Percentiles rank a stretch among this genome's conserved stretches.
Conservation (phyloP, 1,140 invertebrate genomes). For the Asbolus verrucosus region DNA sequence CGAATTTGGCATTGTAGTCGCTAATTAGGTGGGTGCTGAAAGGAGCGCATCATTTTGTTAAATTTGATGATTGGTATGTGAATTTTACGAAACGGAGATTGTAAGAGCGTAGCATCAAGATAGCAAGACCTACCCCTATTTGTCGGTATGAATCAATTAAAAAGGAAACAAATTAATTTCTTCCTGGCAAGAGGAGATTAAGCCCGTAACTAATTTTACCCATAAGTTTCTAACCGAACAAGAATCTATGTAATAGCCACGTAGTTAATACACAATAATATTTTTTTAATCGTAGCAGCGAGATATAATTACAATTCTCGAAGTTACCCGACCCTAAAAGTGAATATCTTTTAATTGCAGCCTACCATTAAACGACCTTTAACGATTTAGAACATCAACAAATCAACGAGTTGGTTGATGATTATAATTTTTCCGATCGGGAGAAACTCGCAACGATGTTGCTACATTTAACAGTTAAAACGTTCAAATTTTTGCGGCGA, state of each 20-base stretch:
- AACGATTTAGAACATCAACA: slow-evolving; percentile 41
- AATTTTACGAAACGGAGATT: neutral
- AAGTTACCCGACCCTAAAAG: slow-evolving; percentile 41
- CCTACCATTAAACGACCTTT: slow-evolving; percentile 32
- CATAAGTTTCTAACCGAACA: slow-evolving; percentile 29
- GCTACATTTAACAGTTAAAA: slow-evolving; percentile 6
- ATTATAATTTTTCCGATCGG: slow-evolving; percentile 7
- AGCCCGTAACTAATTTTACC: slow-evolving; percentile 22
- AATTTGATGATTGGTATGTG: too few species aligned
- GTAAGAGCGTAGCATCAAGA: neutral
- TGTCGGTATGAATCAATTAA: slow-evolving; percentile 21
- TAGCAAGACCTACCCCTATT: slow-evolving; percentile 3
- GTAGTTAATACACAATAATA: slow-evolving; percentile 38
- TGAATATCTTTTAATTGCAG: slow-evolving; percentile 42
- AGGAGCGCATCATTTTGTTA: slow-evolving; percentile 11
- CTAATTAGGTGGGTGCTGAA: too few species aligned
- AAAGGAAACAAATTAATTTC: slow-evolving; percentile 25
- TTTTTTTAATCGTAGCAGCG: slow-evolving; percentile 27
- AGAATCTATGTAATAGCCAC: slow-evolving; percentile 24
- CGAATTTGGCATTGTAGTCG: slow-evolving; percentile 8
- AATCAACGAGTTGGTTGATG: slow-evolving; percentile 18
- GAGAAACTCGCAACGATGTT: neutral
- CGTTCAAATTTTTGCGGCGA: slow-evolving; percentile 1
- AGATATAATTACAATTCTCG: slow-evolving; percentile 42
- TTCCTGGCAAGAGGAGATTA: slow-evolving; percentile 11